These are phyloP conservation scores for Drosophila mayri DNA, from an alignment of 1,140 invertebrate species.

Conservation along the genomic window DNA sequence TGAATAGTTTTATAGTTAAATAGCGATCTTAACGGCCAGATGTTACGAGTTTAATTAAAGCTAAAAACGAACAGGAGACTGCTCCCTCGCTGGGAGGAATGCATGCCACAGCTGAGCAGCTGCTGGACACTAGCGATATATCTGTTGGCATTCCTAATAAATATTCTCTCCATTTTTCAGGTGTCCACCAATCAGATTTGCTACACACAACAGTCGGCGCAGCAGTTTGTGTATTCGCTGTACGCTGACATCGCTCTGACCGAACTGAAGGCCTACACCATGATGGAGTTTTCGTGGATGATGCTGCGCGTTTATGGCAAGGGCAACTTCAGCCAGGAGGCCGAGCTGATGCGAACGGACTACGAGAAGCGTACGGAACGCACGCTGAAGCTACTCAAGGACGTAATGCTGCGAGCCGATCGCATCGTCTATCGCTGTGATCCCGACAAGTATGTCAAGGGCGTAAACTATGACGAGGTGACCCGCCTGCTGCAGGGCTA, in stretches of 20 bases:
- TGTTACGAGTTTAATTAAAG: conserved; percentile 23
- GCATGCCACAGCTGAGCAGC: conserved; percentile 5
- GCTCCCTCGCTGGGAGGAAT: background rate
- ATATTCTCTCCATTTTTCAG: conserved; percentile 82
- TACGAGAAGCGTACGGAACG: conserved; percentile 88
- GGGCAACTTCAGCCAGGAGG: conserved; percentile 89
- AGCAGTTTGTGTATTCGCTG: conserved; percentile 92
- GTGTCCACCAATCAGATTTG: conserved; percentile 88
- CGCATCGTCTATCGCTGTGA: conserved; percentile 92
- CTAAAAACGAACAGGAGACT: conserved; percentile 20
- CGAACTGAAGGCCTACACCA: conserved; percentile 93
- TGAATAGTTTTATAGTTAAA: background rate
- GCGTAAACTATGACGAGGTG: conserved; percentile 90
- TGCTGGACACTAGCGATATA: conserved; percentile 7
- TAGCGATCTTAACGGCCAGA: conserved; percentile 28
- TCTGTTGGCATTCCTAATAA: conserved; percentile 14
- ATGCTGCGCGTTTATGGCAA: conserved; percentile 90
- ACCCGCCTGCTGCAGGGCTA: conserved; percentile 94
- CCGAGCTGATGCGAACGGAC: conserved; percentile 87
- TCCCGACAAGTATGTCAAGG: conserved; percentile 85
- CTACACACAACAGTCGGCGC: conserved; percentile 90
- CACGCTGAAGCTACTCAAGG: conserved; percentile 88
- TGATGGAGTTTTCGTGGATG: conserved; percentile 95
- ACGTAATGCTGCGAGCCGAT: conserved; percentile 88
- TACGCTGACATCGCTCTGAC: conserved; percentile 92